These are phyloP conservation scores for Galerucella nymphaeae DNA, from an alignment of 2,888 invertebrate genomes.

Conservation along the genomic window DNA sequence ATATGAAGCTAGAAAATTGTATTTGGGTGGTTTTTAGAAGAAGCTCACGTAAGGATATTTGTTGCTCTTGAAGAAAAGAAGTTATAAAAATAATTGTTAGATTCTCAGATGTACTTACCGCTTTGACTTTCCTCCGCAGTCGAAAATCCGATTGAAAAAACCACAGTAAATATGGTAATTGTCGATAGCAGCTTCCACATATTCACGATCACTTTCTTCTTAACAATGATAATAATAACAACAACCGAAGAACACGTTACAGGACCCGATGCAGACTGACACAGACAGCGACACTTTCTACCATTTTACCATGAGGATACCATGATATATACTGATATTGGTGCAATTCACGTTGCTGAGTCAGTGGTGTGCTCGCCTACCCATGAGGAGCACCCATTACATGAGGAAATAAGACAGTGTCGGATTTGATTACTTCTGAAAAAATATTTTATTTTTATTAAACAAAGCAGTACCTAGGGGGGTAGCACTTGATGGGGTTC, in stretches of 20 bases:
- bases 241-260: slow-evolving; percentile 13
- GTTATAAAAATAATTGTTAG: neutral
- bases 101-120: neutral
- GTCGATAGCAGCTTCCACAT: slow-evolving; percentile 52
- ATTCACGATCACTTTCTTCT: slow-evolving; percentile 51
- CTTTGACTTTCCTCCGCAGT: slow-evolving; percentile 15
- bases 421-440: neutral
- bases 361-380: slow-evolving; percentile 33
- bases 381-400: neutral
- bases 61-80: too few species aligned
- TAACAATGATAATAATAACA: slow-evolving; percentile 1
- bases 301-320: slow-evolving; percentile 26
- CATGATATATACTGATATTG: slow-evolving; percentile 38
- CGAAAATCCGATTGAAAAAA: slow-evolving; percentile 37
- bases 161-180: slow-evolving; percentile 48
- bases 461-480: too few species aligned
- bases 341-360: slow-evolving; percentile 30
- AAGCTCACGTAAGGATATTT: too few species aligned
- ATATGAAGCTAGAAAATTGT: too few species aligned
- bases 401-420: slow-evolving; percentile 4
- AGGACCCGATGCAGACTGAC: slow-evolving; percentile 20
- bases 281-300: slow-evolving; percentile 27
- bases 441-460: too few species aligned
- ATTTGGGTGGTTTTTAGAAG: too few species aligned
- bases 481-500: too few species aligned